Evolutionary conservation across 1,140 invertebrate species (phyloP).

Genomic region (Drosophila subobscura): DNA sequence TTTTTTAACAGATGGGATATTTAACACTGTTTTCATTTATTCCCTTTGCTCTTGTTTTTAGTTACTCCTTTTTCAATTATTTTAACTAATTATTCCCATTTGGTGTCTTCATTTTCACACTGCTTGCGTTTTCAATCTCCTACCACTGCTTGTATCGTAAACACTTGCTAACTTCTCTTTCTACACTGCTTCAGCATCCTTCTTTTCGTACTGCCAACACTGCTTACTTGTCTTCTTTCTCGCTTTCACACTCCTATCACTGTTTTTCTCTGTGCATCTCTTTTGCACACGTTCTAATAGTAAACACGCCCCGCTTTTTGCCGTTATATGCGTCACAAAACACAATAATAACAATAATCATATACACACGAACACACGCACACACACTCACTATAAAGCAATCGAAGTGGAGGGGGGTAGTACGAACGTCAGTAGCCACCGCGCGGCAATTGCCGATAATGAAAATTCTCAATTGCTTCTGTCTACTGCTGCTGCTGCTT

Average conservation of each 20-base stretch:
- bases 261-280: slow-evolving; percentile 5
- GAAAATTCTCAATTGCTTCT: slow-evolving; percentile 34
- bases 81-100: no score
- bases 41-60: not conserved
- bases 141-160: no score
- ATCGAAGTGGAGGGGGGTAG: not conserved
- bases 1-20: slow-evolving; percentile 10
- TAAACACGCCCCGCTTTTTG: slow-evolving; percentile 67
- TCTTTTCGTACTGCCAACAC: no score
- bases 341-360: slow-evolving; percentile 55
- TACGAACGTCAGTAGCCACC: slow-evolving; percentile 32
- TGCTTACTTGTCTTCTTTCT: no score
- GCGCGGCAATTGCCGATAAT: slow-evolving; percentile 39
- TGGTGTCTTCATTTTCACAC: not conserved
- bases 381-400: not conserved
- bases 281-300: slow-evolving; percentile 21
- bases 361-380: slow-evolving; percentile 22
- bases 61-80: no score
- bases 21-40: no score
- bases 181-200: no score
- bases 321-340: slow-evolving; percentile 58
- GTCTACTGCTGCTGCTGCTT: not conserved
- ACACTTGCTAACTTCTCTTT: no score
- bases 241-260: slow-evolving; percentile 1
- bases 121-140: slow-evolving; percentile 6